Percentiles rank a stretch among this genome's conserved stretches.
Conservation (phyloP, 2,113 vertebrate species). For the Coracopsis vasa region DNA sequence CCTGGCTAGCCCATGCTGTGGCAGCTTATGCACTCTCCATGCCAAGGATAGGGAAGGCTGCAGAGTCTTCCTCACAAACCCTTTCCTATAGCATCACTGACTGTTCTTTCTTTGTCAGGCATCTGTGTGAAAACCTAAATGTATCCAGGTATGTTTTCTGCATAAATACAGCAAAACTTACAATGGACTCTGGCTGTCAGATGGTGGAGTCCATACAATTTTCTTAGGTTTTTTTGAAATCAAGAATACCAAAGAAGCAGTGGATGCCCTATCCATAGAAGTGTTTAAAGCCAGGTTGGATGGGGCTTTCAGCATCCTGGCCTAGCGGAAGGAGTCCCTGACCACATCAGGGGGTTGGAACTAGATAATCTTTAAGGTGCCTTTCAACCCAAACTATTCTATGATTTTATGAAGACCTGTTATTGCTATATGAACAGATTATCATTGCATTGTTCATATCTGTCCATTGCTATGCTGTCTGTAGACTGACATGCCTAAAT, state of each 20-base stretch:
- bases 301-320: neutral
- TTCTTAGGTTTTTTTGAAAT: neutral
- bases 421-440: neutral
- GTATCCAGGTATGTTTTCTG: neutral
- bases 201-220: neutral
- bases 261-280: neutral
- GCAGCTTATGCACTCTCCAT: fast-evolving
- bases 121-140: neutral
- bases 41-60: neutral
- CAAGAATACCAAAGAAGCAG: neutral
- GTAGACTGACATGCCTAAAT: neutral
- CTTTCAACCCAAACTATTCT: neutral
- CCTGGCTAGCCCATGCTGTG: fast-evolving
- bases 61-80: neutral
- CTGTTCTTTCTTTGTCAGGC: neutral
- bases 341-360: neutral
- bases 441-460: neutral
- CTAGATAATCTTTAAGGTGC: neutral
- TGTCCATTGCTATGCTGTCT: neutral
- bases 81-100: neutral
- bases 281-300: neutral
- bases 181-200: neutral
- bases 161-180: neutral
- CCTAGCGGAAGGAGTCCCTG: neutral
- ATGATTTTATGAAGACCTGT: neutral